Conservation (phyloP, 1,140 invertebrate genomes). For the Orchestia grillus region DNA sequence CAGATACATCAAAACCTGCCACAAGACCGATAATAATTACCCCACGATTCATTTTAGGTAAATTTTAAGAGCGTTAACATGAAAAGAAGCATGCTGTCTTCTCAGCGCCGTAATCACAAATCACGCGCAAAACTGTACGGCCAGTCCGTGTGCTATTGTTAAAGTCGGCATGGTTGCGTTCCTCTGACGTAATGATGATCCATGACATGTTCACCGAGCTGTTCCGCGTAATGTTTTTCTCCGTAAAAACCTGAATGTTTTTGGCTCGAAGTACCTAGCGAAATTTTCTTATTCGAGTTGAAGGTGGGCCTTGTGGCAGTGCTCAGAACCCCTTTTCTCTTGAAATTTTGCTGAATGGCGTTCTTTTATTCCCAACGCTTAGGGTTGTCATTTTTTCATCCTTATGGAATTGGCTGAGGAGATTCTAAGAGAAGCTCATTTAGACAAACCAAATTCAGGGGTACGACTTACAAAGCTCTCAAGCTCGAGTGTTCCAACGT, state of each 20-base stretch:
- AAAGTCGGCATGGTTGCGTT: background rate
- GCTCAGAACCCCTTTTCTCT: background rate
- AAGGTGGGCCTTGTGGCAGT: background rate
- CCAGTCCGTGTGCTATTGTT: background rate
- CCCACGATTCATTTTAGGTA: conserved; percentile 21
- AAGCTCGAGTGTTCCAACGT: background rate
- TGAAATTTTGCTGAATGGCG: background rate
- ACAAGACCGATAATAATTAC: background rate
- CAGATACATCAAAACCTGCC: background rate
- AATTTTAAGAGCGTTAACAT: conserved; percentile 11
- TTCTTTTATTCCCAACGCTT: background rate
- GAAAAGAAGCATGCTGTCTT: background rate
- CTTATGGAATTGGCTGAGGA: background rate
- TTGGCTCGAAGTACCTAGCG: background rate
- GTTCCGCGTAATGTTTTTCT: background rate
- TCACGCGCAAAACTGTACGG: background rate
- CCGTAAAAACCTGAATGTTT: background rate
- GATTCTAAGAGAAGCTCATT: background rate
- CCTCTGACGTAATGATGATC: background rate
- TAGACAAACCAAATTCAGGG: background rate
- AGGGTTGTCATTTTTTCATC: background rate
- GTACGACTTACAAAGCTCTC: background rate
- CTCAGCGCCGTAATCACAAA: background rate
- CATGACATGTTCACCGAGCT: background rate
- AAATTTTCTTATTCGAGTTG: background rate